Evolutionary conservation across 2,113 vertebrate genomes (phyloP).

Genomic region (Catharus bicknelli): DNA sequence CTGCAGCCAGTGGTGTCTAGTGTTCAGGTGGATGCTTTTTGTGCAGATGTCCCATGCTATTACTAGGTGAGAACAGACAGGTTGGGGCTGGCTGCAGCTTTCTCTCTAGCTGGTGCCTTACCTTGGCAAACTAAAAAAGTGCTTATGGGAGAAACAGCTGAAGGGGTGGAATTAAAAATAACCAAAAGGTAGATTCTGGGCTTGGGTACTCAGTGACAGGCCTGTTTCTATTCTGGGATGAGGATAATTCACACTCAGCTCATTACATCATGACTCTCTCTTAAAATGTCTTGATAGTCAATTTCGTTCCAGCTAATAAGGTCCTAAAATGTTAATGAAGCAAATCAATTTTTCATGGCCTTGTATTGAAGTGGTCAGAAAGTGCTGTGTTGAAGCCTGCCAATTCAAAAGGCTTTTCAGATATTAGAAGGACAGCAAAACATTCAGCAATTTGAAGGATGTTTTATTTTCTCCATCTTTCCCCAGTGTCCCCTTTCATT

Average conservation of each 20-base stretch:
- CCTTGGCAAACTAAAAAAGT: neutral
- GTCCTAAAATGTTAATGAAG: constrained; percentile 66
- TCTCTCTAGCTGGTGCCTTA: neutral
- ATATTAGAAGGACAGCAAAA: constrained; percentile 6
- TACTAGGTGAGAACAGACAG: neutral
- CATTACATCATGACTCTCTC: constrained; percentile 17
- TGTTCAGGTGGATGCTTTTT: neutral
- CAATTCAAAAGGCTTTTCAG: constrained; percentile 1
- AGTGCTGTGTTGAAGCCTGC: neutral
- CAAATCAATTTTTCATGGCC: constrained; percentile 63
- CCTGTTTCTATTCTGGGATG: constrained; percentile 35
- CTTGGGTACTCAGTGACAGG: constrained; percentile 14
- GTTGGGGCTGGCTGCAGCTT: neutral
- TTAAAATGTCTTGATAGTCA: constrained; percentile 53
- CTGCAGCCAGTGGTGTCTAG: neutral
- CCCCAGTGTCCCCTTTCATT: neutral
- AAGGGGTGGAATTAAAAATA: constrained; percentile 23
- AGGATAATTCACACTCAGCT: constrained; percentile 15
- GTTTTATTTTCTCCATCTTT: neutral
- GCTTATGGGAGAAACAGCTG: neutral
- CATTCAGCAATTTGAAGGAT: neutral
- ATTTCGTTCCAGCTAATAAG: constrained; percentile 55
- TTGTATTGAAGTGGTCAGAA: constrained; percentile 7
- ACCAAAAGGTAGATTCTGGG: constrained; percentile 23
- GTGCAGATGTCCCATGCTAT: neutral